Conservation (phyloP, 2,888 invertebrate genomes). For the Nomada ruficornis region DNA sequence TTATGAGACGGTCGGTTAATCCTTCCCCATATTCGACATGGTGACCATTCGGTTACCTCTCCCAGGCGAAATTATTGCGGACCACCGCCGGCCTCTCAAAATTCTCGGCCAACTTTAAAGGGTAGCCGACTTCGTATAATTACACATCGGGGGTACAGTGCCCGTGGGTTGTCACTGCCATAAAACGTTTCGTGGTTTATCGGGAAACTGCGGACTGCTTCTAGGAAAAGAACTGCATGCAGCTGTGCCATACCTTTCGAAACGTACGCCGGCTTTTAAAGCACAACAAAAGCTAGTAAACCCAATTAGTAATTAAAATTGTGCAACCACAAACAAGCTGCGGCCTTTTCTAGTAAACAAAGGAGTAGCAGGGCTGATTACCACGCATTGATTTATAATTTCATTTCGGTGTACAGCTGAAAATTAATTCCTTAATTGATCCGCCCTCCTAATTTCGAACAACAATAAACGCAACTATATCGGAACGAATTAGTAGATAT, state of each 20-base stretch:
- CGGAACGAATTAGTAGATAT: too few relatives aligned
- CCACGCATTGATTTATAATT: too few relatives aligned
- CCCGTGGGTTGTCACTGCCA: too few relatives aligned
- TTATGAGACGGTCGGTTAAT: slow-evolving; percentile 27
- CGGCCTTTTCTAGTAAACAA: too few relatives aligned
- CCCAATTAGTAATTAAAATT: not conserved
- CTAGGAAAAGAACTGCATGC: not conserved
- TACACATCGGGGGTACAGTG: not conserved
- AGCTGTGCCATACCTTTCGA: not conserved
- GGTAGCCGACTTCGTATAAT: slow-evolving; percentile 18
- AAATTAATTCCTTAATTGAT: too few relatives aligned
- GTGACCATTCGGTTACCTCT: slow-evolving; percentile 43
- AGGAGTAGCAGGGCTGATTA: too few relatives aligned
- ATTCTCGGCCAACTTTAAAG: not conserved
- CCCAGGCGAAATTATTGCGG: slow-evolving; percentile 30
- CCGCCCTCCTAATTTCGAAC: too few relatives aligned
- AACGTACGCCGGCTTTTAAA: too few relatives aligned
- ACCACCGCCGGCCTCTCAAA: slow-evolving; percentile 12
- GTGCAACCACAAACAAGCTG: too few relatives aligned
- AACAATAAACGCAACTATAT: too few relatives aligned
- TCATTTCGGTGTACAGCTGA: too few relatives aligned
- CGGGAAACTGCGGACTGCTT: not conserved
- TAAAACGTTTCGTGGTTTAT: too few relatives aligned
- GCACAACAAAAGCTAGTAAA: not conserved
- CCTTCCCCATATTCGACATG: slow-evolving; percentile 34